Base-by-base conservation (phyloP, 2,113 vertebrate species). In the Nerophis ophidion region DNA sequence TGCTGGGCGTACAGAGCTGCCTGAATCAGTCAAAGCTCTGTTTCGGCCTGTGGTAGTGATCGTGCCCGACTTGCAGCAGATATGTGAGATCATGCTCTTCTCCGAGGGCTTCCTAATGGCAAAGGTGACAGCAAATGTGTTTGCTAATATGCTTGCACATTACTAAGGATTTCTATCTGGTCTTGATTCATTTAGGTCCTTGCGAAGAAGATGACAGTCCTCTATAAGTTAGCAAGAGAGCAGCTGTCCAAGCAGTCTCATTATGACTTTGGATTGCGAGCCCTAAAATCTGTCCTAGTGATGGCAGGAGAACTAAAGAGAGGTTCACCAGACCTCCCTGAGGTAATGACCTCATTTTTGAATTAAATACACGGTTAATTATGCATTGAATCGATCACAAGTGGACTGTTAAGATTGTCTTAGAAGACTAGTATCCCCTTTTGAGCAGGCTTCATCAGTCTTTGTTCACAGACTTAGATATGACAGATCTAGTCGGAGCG, bases 21-120 rank as follows among this genome's bases (percentile, higher is more conserved):
- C 97, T 0, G 97, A 99, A 75, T 99, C 96, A 0, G 93, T 99
- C 48, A 99, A 99, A 85, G 93, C 94, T 60, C 90, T 98, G 9
- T 98, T 99, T 84, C 87, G 97, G 65, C 97, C 97, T 0, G 96
- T 99, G 72, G 97, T 98, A 12, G 93, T 95, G 65, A 95, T 98
- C 44, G 93, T 96, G 7, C 96, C 97, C 0, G 97, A 99, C 65
- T 84, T 99, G 62, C 94, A 98, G 88, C 95, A 95, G 84, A 99
- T 99, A 73, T 99, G 97, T 55, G 96, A 99, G 85, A 99, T 99
- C 68, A 98, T 99, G 94, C 91, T 99, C 7, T 98, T 98, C 86
- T 99, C 95, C 0, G 95, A 99, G 80, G 97, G 97, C 8, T 99
- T 98, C 79, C 91, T 96, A 19, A 47, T 87, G 83, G 96, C 96